A percentile compares a stretch with the other conserved stretches of the same genome.
phyloP scores from a whole-genome alignment of 2,113 vertebrate genomes.

The Oreotrochilus melanogaster region DNA sequence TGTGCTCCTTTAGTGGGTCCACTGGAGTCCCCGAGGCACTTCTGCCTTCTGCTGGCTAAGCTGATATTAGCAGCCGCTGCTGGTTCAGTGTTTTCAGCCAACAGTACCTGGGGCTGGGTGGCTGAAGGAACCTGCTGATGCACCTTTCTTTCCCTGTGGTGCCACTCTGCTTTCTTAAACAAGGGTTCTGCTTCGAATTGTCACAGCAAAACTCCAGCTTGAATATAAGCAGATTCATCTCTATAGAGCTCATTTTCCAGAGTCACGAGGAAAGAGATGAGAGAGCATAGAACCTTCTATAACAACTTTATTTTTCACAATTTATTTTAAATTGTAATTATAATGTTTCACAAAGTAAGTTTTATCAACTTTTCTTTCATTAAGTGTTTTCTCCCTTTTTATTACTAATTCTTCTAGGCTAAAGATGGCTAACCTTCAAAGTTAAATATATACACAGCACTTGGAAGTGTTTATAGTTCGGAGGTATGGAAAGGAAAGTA shows the following conservation, averaged over 20 bases:
- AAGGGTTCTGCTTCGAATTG: not conserved
- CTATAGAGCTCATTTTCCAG: not conserved
- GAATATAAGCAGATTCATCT: not conserved
- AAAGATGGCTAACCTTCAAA: not conserved
- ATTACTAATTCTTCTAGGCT: not conserved
- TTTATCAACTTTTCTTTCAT: not conserved
- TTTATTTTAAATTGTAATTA: not conserved
- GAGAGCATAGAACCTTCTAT: not conserved
- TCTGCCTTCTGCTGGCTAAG: constrained; percentile 68
- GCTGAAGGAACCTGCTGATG: not conserved
- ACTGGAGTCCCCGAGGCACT: constrained; percentile 26
- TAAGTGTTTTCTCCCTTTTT: not conserved
- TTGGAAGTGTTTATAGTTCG: not conserved
- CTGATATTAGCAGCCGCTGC: constrained; percentile 26
- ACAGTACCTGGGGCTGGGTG: rapidly evolving
- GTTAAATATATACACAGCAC: not conserved
- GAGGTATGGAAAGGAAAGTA: not conserved
- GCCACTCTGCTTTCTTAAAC: not conserved
- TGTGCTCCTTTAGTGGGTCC: not conserved
- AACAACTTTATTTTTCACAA: not conserved
- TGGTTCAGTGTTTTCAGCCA: not conserved
- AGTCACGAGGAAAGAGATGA: not conserved
- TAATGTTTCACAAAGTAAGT: not conserved
- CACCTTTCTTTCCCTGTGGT: not conserved
- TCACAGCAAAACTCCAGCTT: not conserved